Conservation (phyloP, 2,797 vertebrate species). For the Chloroceryle inda region DNA sequence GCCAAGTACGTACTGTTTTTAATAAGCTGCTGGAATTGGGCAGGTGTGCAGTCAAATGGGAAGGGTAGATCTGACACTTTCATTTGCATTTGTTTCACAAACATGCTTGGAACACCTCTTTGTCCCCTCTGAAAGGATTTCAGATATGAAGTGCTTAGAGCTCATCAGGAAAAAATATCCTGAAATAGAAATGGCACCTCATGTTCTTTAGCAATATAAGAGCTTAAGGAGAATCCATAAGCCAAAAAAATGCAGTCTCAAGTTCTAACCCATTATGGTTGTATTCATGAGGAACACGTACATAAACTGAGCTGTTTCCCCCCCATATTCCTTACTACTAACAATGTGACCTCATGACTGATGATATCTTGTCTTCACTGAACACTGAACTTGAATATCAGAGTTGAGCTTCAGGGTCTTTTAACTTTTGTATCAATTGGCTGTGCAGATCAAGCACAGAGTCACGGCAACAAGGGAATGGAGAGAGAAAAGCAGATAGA, state of each 20-base stretch:
- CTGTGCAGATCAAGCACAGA: not conserved
- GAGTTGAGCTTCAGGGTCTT: not conserved
- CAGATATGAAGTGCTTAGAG: not conserved
- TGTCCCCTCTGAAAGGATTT: not conserved
- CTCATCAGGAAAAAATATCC: not conserved
- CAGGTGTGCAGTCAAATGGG: not conserved
- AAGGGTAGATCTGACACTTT: not conserved
- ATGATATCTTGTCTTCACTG: not conserved
- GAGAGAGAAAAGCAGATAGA: not conserved
- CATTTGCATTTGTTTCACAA: not conserved
- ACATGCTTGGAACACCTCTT: not conserved
- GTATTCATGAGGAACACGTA: not conserved
- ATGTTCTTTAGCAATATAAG: not conserved
- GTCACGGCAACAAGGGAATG: not conserved
- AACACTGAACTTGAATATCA: not conserved
- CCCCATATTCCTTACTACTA: not conserved
- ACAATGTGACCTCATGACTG: not conserved
- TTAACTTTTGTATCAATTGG: not conserved
- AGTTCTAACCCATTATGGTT: not conserved
- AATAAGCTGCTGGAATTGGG: not conserved
- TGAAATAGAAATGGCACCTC: conserved; percentile 21
- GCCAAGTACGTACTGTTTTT: not conserved
- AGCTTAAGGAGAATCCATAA: not conserved
- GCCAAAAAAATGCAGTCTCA: not conserved
- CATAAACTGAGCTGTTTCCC: not conserved